Evolutionary conservation across 2,797 vertebrate species (phyloP).

Genomic region (Gambusia yucatana): DNA sequence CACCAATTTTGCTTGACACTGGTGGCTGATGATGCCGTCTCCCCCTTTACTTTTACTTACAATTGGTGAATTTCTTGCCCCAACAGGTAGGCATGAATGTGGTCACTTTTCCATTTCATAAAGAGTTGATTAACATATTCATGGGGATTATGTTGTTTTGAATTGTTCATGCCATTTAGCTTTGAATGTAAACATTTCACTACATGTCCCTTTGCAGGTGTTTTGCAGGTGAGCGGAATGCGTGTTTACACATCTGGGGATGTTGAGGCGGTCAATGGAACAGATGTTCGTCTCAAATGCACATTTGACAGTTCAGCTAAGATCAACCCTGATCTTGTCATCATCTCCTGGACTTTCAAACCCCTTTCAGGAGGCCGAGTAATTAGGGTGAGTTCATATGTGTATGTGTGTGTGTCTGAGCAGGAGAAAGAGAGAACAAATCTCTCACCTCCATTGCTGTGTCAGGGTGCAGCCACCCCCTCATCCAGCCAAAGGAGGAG

Average conservation of each 20-base stretch:
- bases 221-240: conserved; percentile 81
- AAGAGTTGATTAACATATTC: conserved; percentile 29
- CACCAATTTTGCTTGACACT: no score
- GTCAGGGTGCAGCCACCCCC: conserved; percentile 58
- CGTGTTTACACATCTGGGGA: conserved; percentile 84
- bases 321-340: conserved; percentile 66
- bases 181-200: conserved; percentile 11
- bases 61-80: conserved; percentile 29
- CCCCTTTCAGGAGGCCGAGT: conserved; percentile 80
- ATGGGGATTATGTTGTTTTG: background rate
- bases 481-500: conserved; percentile 32
- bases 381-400: conserved; percentile 82
- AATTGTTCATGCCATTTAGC: conserved; percentile 7
- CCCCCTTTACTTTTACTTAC: conserved; percentile 19
- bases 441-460: conserved; percentile 35
- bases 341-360: conserved; percentile 90
- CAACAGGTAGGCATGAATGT: conserved; percentile 22
- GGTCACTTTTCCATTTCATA: conserved; percentile 46
- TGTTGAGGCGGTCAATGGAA: conserved; percentile 90
- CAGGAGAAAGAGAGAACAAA: conserved; percentile 30
- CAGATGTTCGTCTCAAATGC: conserved; percentile 89
- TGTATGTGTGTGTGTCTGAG: background rate
- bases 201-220: conserved; percentile 64
- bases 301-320: conserved; percentile 85
- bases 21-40: conserved; percentile 19